Percentiles rank a stretch among this genome's conserved stretches.
phyloP scores from a whole-genome alignment of 2,888 invertebrate genomes.

The Chironomus tentans region DNA sequence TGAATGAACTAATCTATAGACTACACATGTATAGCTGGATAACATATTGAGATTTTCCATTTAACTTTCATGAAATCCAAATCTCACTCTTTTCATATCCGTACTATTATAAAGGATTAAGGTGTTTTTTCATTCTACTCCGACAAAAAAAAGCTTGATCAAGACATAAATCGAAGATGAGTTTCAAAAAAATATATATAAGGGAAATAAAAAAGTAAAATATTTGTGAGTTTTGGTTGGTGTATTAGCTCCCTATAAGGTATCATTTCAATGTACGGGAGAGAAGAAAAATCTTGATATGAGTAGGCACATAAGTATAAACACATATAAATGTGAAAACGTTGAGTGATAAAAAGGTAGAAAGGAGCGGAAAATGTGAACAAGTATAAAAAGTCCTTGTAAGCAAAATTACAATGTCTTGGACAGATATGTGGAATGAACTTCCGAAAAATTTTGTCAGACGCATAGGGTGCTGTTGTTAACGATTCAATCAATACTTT shows the following conservation, averaged over 20 bases:
- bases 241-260: background rate
- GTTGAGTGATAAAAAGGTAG: background rate
- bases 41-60: too few relatives aligned
- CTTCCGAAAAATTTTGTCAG: too few relatives aligned
- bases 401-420: too few relatives aligned
- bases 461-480: too few relatives aligned
- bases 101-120: background rate
- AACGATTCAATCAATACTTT: too few relatives aligned
- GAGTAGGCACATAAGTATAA: background rate
- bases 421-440: too few relatives aligned
- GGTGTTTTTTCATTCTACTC: background rate
- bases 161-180: conserved; percentile 3
- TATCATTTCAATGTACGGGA: too few relatives aligned
- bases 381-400: too few relatives aligned
- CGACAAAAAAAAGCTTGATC: background rate
- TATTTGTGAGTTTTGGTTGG: background rate
- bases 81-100: too few relatives aligned
- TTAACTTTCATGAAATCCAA: too few relatives aligned
- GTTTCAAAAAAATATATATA: background rate
- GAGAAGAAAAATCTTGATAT: background rate
- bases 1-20: background rate
- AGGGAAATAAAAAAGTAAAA: background rate
- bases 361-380: background rate
- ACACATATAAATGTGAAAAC: background rate
- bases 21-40: too few relatives aligned